Evolutionary conservation across 2,113 vertebrate genomes (phyloP).

Genomic region (Australoheros scitulus): DNA sequence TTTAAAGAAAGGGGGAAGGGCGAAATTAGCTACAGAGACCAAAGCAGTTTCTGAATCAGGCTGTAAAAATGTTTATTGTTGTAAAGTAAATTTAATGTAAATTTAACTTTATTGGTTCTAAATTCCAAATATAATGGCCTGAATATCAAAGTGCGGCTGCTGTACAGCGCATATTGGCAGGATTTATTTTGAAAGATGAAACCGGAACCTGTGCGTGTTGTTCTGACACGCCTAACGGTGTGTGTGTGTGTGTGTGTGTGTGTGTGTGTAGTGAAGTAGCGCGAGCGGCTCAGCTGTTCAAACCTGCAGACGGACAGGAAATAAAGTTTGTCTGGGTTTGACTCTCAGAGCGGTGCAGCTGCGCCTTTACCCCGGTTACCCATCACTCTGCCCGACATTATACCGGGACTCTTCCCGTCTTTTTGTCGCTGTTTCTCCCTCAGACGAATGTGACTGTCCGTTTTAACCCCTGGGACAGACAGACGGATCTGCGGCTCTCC

Average conservation of each 20-base stretch:
- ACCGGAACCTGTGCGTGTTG: neutral
- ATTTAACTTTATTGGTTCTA: neutral
- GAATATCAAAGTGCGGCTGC: neutral
- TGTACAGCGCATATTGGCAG: too few species aligned
- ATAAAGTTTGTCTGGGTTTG: too few species aligned
- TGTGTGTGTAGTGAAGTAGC: neutral
- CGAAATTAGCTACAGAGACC: neutral
- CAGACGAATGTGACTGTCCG: neutral
- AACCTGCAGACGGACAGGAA: neutral
- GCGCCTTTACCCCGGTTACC: too few species aligned
- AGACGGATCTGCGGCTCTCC: neutral
- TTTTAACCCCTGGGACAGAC: neutral
- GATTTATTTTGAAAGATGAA: conserved; percentile 10
- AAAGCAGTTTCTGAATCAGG: neutral
- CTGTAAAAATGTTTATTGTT: neutral
- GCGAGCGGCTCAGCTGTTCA: neutral
- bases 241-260: neutral
- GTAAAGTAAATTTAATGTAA: too few species aligned
- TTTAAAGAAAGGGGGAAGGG: too few species aligned
- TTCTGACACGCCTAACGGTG: neutral
- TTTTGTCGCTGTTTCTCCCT: neutral
- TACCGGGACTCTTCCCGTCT: neutral
- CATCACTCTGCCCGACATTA: too few species aligned
- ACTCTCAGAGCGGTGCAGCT: too few species aligned
- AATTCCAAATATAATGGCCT: neutral